Conservation (phyloP, 2,797 vertebrate genomes). For the Holocentrus rufus region DNA sequence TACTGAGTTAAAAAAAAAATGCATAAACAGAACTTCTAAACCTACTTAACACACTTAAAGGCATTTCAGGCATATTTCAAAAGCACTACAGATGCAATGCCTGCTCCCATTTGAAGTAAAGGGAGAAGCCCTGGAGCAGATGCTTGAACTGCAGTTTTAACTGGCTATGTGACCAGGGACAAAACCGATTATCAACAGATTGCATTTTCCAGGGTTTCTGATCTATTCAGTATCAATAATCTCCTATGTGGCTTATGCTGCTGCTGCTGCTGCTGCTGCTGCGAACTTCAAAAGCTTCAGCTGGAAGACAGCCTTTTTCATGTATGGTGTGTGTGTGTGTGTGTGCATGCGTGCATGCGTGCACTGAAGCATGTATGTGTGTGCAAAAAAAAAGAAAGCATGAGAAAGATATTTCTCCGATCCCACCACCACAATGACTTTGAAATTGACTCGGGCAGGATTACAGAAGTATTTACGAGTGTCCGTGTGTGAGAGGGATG, state of each 20-base stretch:
- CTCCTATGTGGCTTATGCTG: not conserved
- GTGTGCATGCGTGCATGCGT: not conserved
- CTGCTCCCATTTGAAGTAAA: too few species aligned
- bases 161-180: not conserved
- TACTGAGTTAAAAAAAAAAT: too few species aligned
- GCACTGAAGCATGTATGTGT: not conserved
- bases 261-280: not conserved
- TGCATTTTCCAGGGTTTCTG: conserved; percentile 14
- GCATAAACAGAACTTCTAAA: too few species aligned
- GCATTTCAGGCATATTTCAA: too few species aligned
- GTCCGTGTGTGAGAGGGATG: not conserved
- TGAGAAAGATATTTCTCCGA: not conserved
- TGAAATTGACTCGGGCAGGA: conserved; percentile 14
- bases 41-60: too few species aligned
- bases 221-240: conserved; percentile 32
- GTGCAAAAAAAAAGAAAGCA: not conserved
- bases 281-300: conserved; percentile 4
- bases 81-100: too few species aligned
- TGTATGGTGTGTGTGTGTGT: not conserved
- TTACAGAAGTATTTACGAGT: conserved; percentile 20
- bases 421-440: not conserved
- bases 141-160: not conserved
- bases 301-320: conserved; percentile 7
- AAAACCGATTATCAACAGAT: conserved; percentile 20
- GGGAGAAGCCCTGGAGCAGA: too few species aligned